Base-by-base conservation (phyloP, 2,113 vertebrate genomes). In the Odocoileus virginianus region DNA sequence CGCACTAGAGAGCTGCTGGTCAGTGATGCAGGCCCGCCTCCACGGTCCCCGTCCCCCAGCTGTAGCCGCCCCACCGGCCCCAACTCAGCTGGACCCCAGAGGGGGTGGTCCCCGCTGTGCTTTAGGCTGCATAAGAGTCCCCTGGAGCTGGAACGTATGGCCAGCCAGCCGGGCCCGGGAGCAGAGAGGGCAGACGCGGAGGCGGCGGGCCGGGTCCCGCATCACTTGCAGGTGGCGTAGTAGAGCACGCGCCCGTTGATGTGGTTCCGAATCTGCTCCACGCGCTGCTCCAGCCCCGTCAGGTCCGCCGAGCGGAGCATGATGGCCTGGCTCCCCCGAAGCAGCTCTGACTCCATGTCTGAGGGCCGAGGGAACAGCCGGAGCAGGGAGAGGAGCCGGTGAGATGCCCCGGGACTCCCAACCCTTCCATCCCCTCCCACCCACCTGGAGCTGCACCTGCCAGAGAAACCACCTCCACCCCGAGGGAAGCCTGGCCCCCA, bases 261-360 rank as follows among this genome's bases (percentile, higher is more conserved):
- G 93, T 98, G 0, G 33, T 96, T 91, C 5, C 99, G 98, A 97
- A 99, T 99, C 17, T 85, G 95, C 64, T 98, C 97, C 91, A 99
- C 98, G 11, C 21, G 87, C 58, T 97, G 93, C 60, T 99, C 99
- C 55, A 99, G 98, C 43, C 98, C 99, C 0, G 79, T 91, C 36
- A 99, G 99, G 89, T 61, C 98, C 0, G 97, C 89, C 0, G 99
- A 98, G 97, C 99, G 99, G 60, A 98, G 92, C 61, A 98, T 0
- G 60, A 99, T 96, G 47, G 99, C 98, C 12, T 98, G 83, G 97
- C 99, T 99, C 25, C 99, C 98, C 17, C 1, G 15, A 67, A 95
- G 98, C 89, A 99, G 98, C 89, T 99, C 99, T 0, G 12, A 98
- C 94, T 99, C 99, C 89, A 99, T 99, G 96, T 98, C 99, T 99